These are phyloP conservation scores for Gymnocypris eckloni DNA, from an alignment of 2,797 vertebrate species.

Conservation along the genomic window DNA sequence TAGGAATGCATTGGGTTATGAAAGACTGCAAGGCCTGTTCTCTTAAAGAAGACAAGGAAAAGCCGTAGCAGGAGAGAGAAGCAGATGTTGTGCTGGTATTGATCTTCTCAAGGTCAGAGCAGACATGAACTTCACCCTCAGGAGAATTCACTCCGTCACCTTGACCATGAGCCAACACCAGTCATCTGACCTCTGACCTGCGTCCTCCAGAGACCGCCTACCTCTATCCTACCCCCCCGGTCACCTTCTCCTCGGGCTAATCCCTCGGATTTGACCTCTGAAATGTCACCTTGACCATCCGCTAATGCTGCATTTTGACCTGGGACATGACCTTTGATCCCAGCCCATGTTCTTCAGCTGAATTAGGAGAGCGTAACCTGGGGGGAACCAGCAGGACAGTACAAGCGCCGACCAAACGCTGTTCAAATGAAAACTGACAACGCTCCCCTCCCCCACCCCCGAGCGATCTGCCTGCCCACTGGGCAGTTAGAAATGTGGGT, in stretches of 20 bases:
- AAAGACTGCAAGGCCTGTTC: neutral
- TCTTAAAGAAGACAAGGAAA: constrained; percentile 19
- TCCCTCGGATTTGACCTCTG: constrained; percentile 50
- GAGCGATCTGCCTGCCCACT: constrained; percentile 57
- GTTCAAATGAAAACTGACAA: constrained; percentile 85
- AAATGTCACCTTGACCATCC: constrained; percentile 55
- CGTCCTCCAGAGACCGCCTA: constrained; percentile 55
- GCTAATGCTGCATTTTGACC: constrained; percentile 60
- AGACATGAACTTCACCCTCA: constrained; percentile 82
- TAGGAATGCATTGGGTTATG: neutral
- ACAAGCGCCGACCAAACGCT: constrained; percentile 62
- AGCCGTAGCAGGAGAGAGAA: constrained; percentile 52
- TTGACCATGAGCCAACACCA: constrained; percentile 87
- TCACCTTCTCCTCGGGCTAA: constrained; percentile 60
- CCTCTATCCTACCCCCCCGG: constrained; percentile 61
- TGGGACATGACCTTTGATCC: constrained; percentile 52
- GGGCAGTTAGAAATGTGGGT: constrained; percentile 76
- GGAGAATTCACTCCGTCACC: constrained; percentile 82
- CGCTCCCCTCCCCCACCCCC: constrained; percentile 52
- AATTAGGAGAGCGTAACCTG: constrained; percentile 70
- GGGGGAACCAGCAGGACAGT: constrained; percentile 61
- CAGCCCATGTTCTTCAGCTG: constrained; percentile 70
- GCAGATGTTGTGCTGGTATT: constrained; percentile 81
- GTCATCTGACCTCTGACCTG: constrained; percentile 77
- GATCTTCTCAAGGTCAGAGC: constrained; percentile 88